Conservation (phyloP, 2,888 invertebrate species). For the Neria commutata region DNA sequence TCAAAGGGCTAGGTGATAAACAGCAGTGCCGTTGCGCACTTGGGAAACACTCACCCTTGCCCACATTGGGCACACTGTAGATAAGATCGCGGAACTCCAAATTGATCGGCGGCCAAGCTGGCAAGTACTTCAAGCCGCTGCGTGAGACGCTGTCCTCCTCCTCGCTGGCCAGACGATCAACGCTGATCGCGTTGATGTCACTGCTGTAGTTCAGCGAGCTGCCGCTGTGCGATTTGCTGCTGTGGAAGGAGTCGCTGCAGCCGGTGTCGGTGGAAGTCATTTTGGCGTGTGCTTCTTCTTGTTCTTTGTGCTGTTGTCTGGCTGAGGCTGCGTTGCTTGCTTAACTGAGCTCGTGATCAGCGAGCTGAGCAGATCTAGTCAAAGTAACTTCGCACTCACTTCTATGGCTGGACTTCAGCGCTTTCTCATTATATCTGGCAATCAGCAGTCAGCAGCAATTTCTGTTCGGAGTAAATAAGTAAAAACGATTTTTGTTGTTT, state of each 20-base stretch:
- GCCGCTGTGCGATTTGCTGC: slow-evolving; percentile 36
- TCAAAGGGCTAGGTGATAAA: too few species aligned
- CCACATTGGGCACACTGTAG: slow-evolving; percentile 77
- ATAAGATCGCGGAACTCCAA: slow-evolving; percentile 84
- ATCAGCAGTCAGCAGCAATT: too few species aligned
- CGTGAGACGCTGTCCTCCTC: slow-evolving; percentile 71
- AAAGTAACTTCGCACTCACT: too few species aligned
- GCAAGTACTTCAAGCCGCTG: slow-evolving; percentile 66
- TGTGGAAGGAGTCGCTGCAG: slow-evolving; percentile 39
- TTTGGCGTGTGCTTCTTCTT: neutral
- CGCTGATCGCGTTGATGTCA: slow-evolving; percentile 57
- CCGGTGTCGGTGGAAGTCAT: slow-evolving; percentile 36
- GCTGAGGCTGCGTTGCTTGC: slow-evolving; percentile 1
- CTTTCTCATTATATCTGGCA: too few species aligned
- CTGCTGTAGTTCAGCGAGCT: slow-evolving; percentile 51
- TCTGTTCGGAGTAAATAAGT: too few species aligned
- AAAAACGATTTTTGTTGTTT: too few species aligned
- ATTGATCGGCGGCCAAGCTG: slow-evolving; percentile 75
- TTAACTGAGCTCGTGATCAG: neutral
- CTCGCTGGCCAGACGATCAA: slow-evolving; percentile 45
- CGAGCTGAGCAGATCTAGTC: neutral
- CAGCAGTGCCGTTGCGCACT: too few species aligned
- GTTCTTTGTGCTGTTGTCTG: neutral
- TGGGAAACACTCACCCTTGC: slow-evolving; percentile 67
- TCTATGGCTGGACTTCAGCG: too few species aligned